Evolutionary conservation across 2,113 vertebrate genomes (phyloP), one percentile per base, ranked within the genome.

Genomic region (Cettia cetti): DNA sequence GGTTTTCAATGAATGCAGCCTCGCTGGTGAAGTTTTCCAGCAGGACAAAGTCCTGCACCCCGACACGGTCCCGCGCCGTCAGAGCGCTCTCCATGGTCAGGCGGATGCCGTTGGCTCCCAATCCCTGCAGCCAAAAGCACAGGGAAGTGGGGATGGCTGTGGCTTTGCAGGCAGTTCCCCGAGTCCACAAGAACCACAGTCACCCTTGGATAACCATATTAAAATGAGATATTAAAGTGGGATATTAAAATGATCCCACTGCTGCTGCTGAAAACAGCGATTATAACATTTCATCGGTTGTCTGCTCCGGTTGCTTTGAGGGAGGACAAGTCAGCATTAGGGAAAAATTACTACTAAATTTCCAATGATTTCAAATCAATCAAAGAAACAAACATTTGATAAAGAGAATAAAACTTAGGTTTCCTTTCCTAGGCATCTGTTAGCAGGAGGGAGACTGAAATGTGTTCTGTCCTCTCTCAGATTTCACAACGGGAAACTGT

Each of bases 11-110:
- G 94, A 99, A 99, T 0, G 99, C 98, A 0, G 98, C 99, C 68
- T 99, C 99, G 2, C 99, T 99, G 96, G 99, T 99, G 98, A 98
- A 98, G 97, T 99, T 99, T 96, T 99, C 99, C 61, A 99, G 98
- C 96, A 99, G 98, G 93, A 99, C 99, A 52, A 99, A 99, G 92
- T 99, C 99, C 98, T 99, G 99, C 82, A 99, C 99, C 2, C 99
- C 99, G 2, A 99, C 99, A 7, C 99, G 98, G 97, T 99, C 99
- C 19, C 99, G 99, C 90, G 99, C 99, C 0, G 99, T 99, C 97
- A 99, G 98, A 40, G 99, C 99, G 5, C 98, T 99, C 98, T 99
- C 99, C 99, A 99, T 99, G 97, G 98, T 99, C 82, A 98, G 96
- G 66, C 99, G 98, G 53, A 99, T 97, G 49, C 99, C 99, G 98